Evolutionary conservation across 2,797 vertebrate genomes (phyloP).

Genomic region (Threskiornis aethiopicus): DNA sequence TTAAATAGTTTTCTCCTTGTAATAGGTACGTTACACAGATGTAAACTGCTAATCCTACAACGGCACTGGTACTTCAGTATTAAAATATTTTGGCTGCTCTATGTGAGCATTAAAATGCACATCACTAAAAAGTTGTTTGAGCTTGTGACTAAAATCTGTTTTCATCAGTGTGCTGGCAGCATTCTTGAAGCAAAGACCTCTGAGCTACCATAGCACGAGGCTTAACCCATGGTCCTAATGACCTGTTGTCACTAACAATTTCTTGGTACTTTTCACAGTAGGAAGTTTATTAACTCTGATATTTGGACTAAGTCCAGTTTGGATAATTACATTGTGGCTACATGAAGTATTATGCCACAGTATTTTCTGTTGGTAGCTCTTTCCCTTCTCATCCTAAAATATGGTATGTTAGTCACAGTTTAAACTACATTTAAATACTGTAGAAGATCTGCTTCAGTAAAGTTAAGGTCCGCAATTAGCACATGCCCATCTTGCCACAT

Average conservation of each 20-base stretch:
- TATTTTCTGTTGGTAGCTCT: neutral
- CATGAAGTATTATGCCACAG: neutral
- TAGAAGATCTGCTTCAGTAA: neutral
- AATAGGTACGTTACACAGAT: neutral
- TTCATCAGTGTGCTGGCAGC: neutral
- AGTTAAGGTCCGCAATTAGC: neutral
- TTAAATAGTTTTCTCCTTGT: neutral
- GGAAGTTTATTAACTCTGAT: neutral
- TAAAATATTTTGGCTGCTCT: neutral
- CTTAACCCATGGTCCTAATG: neutral
- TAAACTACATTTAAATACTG: too few species aligned
- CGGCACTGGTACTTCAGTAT: neutral
- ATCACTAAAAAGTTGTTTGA: neutral
- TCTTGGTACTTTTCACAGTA: neutral
- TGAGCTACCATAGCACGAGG: neutral
- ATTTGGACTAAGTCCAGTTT: neutral
- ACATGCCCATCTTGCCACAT: neutral
- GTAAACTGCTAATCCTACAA: neutral
- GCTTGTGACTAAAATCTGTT: neutral
- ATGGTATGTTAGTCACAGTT: neutral
- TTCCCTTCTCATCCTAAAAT: neutral
- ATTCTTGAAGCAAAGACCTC: neutral
- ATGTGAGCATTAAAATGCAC: neutral
- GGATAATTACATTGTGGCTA: neutral
- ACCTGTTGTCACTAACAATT: neutral